phyloP scores from a whole-genome alignment of 2,113 vertebrate species.

The Lichenostomus cassidix region DNA sequence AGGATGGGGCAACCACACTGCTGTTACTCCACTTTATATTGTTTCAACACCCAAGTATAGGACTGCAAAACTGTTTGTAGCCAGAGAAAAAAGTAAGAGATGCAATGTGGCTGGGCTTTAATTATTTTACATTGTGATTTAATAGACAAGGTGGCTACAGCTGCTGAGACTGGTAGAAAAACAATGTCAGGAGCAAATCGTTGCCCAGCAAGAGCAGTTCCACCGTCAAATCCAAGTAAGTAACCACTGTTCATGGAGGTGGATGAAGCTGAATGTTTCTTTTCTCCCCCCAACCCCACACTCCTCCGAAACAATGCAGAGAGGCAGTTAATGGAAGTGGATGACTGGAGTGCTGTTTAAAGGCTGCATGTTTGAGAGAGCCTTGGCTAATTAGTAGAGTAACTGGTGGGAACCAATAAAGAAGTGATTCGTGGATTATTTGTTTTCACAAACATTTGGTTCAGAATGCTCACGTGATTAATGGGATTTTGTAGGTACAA shows the following conservation, averaged over 20 bases:
- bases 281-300: background rate
- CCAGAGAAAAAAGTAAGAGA: background rate
- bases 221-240: constrained; percentile 91
- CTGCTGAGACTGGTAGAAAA: constrained; percentile 90
- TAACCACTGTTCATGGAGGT: background rate
- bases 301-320: background rate
- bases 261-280: background rate
- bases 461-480: background rate
- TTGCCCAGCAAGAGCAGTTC: constrained; percentile 91
- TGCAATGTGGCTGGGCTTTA: background rate
- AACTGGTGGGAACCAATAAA: background rate
- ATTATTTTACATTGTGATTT: constrained; percentile 51
- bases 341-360: background rate
- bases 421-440: background rate
- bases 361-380: background rate
- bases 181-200: constrained; percentile 92
- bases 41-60: background rate
- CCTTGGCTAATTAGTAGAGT: background rate
- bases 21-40: background rate
- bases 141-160: constrained; percentile 88
- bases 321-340: background rate
- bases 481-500: background rate
- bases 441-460: background rate
- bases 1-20: background rate
- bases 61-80: background rate